Evolutionary conservation across 2,888 invertebrate species (phyloP).

Genomic region (Alcis repandata): DNA sequence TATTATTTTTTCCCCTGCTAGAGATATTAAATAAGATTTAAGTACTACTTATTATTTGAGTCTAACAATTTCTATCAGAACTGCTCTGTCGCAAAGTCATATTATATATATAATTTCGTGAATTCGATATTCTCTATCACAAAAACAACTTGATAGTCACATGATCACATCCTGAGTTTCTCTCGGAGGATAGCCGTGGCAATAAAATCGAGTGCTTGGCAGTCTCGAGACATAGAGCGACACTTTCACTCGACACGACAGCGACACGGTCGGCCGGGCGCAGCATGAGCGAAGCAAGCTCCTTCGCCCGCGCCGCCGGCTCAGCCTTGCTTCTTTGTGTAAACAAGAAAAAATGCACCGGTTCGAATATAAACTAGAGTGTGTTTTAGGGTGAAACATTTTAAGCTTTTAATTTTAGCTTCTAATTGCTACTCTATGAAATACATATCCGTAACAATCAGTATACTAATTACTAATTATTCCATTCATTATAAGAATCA

Average conservation of each 20-base stretch:
- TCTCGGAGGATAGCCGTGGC: constrained; percentile 18
- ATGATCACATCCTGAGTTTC: constrained; percentile 30
- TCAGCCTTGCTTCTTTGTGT: constrained; percentile 34
- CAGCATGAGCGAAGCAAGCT: constrained; percentile 29
- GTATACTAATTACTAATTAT: too few relatives aligned
- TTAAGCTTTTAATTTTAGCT: too few relatives aligned
- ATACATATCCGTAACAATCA: too few relatives aligned
- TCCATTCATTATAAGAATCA: too few relatives aligned
- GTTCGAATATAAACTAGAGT: constrained; percentile 9
- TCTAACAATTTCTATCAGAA: background rate
- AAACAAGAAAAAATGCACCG: constrained; percentile 30
- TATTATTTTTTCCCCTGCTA: background rate
- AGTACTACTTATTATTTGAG: too few relatives aligned
- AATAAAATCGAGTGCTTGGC: constrained; percentile 21
- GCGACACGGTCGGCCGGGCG: constrained; percentile 38
- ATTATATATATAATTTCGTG: constrained; percentile 6
- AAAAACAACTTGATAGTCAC: constrained; percentile 6
- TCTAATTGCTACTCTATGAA: too few relatives aligned
- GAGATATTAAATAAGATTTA: too few relatives aligned
- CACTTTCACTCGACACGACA: constrained; percentile 44
- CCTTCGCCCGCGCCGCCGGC: constrained; percentile 1
- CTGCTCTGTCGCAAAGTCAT: too few relatives aligned
- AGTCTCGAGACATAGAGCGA: constrained; percentile 30
- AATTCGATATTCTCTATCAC: constrained; percentile 9
- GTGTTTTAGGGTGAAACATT: background rate